Conservation (phyloP, 2,113 vertebrate species). For the Anhinga anhinga region DNA sequence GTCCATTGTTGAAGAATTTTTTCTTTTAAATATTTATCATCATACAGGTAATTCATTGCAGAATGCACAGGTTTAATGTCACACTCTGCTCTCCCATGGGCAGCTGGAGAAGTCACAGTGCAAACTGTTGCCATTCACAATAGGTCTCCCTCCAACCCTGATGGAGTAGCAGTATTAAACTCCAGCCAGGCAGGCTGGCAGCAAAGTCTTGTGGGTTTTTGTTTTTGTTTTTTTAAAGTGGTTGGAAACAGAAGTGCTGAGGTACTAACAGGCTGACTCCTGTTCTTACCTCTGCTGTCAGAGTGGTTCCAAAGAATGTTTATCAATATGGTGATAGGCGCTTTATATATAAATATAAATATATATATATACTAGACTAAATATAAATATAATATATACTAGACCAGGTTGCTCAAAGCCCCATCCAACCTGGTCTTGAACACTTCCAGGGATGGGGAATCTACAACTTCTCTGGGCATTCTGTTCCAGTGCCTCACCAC, state of each 20-base stretch:
- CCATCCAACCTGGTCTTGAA: too few relatives aligned
- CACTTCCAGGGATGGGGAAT: too few relatives aligned
- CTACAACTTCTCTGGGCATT: too few relatives aligned
- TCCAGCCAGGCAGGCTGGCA: neutral
- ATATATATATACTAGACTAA: conserved; percentile 32
- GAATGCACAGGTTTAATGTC: neutral
- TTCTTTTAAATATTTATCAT: neutral
- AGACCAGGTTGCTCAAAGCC: too few relatives aligned
- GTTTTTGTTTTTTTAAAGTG: neutral
- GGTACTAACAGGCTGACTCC: neutral
- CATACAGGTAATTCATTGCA: neutral
- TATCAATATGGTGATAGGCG: neutral
- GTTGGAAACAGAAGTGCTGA: neutral
- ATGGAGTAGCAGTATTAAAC: neutral
- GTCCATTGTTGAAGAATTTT: neutral
- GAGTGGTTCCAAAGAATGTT: conserved; percentile 48
- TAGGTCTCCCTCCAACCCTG: neutral
- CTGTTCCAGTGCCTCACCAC: too few relatives aligned
- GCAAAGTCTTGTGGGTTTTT: neutral
- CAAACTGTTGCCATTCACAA: neutral
- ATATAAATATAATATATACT: too few relatives aligned
- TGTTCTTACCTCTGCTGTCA: neutral
- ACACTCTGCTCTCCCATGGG: neutral
- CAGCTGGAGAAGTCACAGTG: neutral
- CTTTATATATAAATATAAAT: conserved; percentile 32